A percentile compares a stretch with the other conserved stretches of the same genome.
Evolutionary conservation across 2,888 invertebrate species (phyloP).

Genomic region (Catonia carolina): DNA sequence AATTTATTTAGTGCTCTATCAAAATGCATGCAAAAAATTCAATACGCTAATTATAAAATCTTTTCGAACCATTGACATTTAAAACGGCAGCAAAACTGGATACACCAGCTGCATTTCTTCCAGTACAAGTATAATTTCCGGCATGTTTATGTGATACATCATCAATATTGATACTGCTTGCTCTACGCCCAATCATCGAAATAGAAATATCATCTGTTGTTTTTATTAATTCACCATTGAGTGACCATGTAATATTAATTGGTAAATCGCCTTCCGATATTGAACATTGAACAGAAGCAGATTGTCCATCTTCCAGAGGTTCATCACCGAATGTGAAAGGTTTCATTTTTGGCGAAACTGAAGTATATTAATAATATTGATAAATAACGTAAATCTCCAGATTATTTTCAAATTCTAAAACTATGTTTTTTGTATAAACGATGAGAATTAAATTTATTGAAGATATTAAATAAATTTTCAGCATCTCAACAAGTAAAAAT

Average conservation of each 20-base stretch:
- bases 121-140: slow-evolving; percentile 43
- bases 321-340: slow-evolving; percentile 42
- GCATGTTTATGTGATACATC: slow-evolving; percentile 34
- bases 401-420: no score
- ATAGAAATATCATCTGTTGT: slow-evolving; percentile 41
- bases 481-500: no score
- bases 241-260: slow-evolving; percentile 65
- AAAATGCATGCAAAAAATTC: no score
- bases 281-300: slow-evolving; percentile 49
- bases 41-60: no score
- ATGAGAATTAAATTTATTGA: no score
- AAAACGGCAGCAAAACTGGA: slow-evolving; percentile 37
- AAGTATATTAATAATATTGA: slow-evolving; percentile 18
- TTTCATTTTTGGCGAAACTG: slow-evolving; percentile 42
- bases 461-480: no score
- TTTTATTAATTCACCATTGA: slow-evolving; percentile 39
- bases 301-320: slow-evolving; percentile 40
- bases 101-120: slow-evolving; percentile 39
- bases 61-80: slow-evolving; percentile 31
- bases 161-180: slow-evolving; percentile 38
- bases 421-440: no score
- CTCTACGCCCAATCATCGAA: slow-evolving; percentile 37
- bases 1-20: no score
- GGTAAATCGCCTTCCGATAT: slow-evolving; percentile 72
- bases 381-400: no score